These are phyloP conservation scores for Crossaster papposus DNA, from an alignment of 53 echinoderm and acorn worm genomes.

Conservation along the genomic window DNA sequence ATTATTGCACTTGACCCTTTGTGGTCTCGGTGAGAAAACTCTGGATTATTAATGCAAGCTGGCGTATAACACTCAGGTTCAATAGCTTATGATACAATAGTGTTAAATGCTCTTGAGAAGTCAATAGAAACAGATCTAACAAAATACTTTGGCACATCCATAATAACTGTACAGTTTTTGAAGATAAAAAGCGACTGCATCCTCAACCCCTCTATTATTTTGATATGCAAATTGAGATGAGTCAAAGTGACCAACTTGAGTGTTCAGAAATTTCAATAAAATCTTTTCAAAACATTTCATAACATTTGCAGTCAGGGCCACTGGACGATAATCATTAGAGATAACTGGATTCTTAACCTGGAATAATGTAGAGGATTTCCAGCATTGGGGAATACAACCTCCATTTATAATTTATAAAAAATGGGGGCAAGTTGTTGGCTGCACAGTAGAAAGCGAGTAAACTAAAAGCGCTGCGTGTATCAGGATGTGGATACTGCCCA, in stretches of 20 bases:
- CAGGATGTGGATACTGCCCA: too few species aligned
- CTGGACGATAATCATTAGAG: conserved; percentile 39
- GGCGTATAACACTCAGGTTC: background rate
- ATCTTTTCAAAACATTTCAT: conserved; percentile 48
- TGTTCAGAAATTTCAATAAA: background rate
- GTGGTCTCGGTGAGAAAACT: conserved; percentile 6
- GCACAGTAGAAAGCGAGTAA: too few species aligned
- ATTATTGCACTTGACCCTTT: background rate
- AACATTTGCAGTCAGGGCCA: conserved; percentile 43
- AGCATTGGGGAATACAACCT: conserved; percentile 7
- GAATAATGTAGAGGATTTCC: conserved; percentile 31
- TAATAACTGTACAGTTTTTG: conserved; percentile 36
- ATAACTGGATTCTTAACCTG: background rate
- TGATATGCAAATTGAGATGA: conserved; percentile 54
- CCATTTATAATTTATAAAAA: background rate
- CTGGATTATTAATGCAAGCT: background rate
- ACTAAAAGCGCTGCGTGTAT: too few species aligned
- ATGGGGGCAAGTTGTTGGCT: conserved; percentile 18
- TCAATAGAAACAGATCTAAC: conserved; percentile 1
- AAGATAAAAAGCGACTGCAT: conserved; percentile 32
- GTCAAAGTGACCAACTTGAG: conserved; percentile 1
- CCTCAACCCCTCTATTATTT: conserved; percentile 42
- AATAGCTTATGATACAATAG: background rate
- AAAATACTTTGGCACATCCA: conserved; percentile 22
- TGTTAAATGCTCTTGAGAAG: background rate